A percentile compares a stretch with the other conserved stretches of the same genome.
Evolutionary conservation across 2,113 vertebrate genomes (phyloP).

Genomic region (Pachycephala philippinensis): DNA sequence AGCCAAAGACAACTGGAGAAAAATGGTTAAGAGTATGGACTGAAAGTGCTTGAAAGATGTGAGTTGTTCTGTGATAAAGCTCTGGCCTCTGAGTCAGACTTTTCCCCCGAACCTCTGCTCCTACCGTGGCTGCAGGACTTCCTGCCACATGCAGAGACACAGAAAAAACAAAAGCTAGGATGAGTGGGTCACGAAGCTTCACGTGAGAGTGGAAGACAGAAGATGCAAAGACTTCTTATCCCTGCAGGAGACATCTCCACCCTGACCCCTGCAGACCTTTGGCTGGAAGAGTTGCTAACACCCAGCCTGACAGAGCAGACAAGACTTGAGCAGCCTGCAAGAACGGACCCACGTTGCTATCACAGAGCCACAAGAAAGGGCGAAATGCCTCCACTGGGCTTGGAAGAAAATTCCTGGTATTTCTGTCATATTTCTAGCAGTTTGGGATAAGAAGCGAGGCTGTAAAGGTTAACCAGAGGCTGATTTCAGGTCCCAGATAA

Average conservation of each 20-base stretch:
- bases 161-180: not conserved
- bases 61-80: not conserved
- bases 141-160: not conserved
- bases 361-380: not conserved
- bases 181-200: not conserved
- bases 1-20: not conserved
- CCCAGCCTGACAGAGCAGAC: not conserved
- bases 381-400: not conserved
- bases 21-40: not conserved
- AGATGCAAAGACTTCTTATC: not conserved
- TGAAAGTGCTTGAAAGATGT: not conserved
- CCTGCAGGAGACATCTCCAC: not conserved
- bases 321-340: not conserved
- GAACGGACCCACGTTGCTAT: rapidly evolving
- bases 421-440: not conserved
- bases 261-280: not conserved
- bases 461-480: not conserved
- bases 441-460: not conserved
- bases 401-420: not conserved
- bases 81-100: not conserved
- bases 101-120: not conserved
- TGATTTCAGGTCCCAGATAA: not conserved
- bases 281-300: not conserved
- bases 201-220: not conserved
- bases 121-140: not conserved